Conservation (phyloP, 2,888 invertebrate genomes). For the Pseudococcus jackbeardsleyi region DNA sequence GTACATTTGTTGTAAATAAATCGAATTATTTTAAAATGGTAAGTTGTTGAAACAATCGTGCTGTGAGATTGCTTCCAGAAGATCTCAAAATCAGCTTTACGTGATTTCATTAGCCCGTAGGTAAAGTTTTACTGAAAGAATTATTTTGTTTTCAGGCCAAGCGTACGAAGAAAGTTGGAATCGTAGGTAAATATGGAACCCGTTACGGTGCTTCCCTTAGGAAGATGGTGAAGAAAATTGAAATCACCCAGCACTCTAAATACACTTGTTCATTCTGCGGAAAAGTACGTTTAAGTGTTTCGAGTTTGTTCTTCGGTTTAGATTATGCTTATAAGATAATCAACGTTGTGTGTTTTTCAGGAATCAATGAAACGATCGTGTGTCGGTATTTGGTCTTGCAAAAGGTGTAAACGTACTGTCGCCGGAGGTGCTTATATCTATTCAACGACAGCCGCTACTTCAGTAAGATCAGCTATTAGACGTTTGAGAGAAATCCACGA, state of each 20-base stretch:
- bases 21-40: background rate
- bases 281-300: conserved; percentile 86
- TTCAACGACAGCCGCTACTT: conserved; percentile 97
- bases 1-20: background rate
- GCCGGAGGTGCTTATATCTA: conserved; percentile 99
- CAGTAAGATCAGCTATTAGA: conserved; percentile 96
- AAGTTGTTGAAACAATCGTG: background rate
- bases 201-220: conserved; percentile 99
- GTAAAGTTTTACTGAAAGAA: too few relatives aligned
- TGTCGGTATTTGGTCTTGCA: conserved; percentile 99
- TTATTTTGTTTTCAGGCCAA: conserved; percentile 84
- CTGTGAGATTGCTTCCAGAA: background rate
- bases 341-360: conserved; percentile 73
- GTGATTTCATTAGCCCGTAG: too few relatives aligned
- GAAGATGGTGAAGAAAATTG: conserved; percentile 99
- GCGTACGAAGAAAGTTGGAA: conserved; percentile 99
- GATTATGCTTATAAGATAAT: background rate
- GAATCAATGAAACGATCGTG: conserved; percentile 98
- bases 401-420: conserved; percentile 95
- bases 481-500: conserved; percentile 93
- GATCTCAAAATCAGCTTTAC: background rate
- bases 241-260: conserved; percentile 99
- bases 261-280: conserved; percentile 99
- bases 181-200: conserved; percentile 99
- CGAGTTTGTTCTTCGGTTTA: background rate